Evolutionary conservation across 2,113 vertebrate species (phyloP), one percentile per base, ranked within the genome.

Genomic region (Rhineura floridana): DNA sequence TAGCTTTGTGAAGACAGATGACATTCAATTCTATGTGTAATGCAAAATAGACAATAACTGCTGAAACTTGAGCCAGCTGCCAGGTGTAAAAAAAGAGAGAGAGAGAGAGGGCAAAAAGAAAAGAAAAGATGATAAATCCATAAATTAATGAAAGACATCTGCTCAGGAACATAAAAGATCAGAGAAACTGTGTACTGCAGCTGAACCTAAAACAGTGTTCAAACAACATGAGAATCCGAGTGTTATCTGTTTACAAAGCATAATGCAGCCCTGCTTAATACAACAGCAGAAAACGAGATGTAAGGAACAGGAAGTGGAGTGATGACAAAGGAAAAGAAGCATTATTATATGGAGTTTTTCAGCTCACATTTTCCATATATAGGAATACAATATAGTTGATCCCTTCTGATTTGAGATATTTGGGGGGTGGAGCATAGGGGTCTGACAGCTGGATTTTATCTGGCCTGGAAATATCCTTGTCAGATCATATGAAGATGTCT

Each of bases 81-180:
- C 98, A 98, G 97, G 98, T 99, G 98, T 98, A 98, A 98, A 97
- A 97, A 98, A 97, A 96, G 96, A 97, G 96, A 97, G 96, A 96
- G 77, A 90, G 84, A 50, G 48, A 39, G 33, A 28, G 67, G 36
- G 52, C 36, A 65, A 55, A 4, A 67, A 96, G 88, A 92, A 94
- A 98, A 97, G 96, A 96, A 96, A 96, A 96, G 97, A 97, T 97
- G 97, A 97, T 98, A 98, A 98, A 98, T 98, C 98, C 98, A 98
- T 98, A 99, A 98, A 98, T 99, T 98, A 98, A 99, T 98, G 97
- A 97, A 97, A 97, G 98, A 99, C 98, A 99, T 98, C 98, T 99
- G 98, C 97, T 98, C 95, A 90, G 97, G 96, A 97, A 97, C 93
- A 98, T 96, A 98, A 98, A 98, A 97, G 98, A 98, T 98, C 98